These are phyloP conservation scores for Acronicta leporina DNA, from an alignment of 2,888 invertebrate genomes.

Conservation along the genomic window DNA sequence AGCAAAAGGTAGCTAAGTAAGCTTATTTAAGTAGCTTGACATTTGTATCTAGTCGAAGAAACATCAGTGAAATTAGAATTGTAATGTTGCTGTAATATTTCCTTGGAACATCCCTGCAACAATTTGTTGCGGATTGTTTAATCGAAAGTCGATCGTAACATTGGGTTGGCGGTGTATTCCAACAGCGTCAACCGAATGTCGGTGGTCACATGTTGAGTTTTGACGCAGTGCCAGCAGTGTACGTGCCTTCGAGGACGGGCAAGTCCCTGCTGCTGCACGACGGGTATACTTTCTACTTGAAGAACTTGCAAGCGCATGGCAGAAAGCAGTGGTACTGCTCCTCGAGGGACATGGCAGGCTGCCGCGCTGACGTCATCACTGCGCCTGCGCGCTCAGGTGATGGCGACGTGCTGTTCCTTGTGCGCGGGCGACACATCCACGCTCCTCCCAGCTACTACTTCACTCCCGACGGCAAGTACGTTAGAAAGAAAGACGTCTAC, in stretches of 20 bases:
- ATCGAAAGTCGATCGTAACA: slow-evolving; percentile 44
- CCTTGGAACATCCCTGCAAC: slow-evolving; percentile 27
- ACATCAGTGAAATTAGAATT: slow-evolving; percentile 36
- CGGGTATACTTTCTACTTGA: slow-evolving; percentile 85
- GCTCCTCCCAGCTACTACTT: slow-evolving; percentile 84
- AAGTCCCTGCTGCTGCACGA: slow-evolving; percentile 84
- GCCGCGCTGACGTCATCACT: slow-evolving; percentile 85
- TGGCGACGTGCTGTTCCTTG: slow-evolving; percentile 84
- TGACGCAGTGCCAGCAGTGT: slow-evolving; percentile 81
- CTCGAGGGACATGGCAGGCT: slow-evolving; percentile 85
- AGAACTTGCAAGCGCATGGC: slow-evolving; percentile 84
- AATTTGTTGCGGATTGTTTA: slow-evolving; percentile 35
- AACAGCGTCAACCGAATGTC: slow-evolving; percentile 56
- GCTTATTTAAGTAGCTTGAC: slow-evolving; percentile 33
- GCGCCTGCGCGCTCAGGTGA: slow-evolving; percentile 72
- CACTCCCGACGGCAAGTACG: slow-evolving; percentile 85
- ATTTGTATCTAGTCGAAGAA: slow-evolving; percentile 26
- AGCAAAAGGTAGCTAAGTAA: slow-evolving; percentile 22
- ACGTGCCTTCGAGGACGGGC: slow-evolving; percentile 87
- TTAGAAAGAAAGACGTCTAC: slow-evolving; percentile 83
- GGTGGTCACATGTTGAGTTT: slow-evolving; percentile 57
- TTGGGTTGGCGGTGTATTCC: slow-evolving; percentile 45
- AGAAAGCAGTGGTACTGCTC: slow-evolving; percentile 88
- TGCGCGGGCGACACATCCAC: slow-evolving; percentile 84
- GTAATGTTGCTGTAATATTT: slow-evolving; percentile 33